phyloP scores from a whole-genome alignment of 2,797 vertebrate species.

The Myotis findleyi region DNA sequence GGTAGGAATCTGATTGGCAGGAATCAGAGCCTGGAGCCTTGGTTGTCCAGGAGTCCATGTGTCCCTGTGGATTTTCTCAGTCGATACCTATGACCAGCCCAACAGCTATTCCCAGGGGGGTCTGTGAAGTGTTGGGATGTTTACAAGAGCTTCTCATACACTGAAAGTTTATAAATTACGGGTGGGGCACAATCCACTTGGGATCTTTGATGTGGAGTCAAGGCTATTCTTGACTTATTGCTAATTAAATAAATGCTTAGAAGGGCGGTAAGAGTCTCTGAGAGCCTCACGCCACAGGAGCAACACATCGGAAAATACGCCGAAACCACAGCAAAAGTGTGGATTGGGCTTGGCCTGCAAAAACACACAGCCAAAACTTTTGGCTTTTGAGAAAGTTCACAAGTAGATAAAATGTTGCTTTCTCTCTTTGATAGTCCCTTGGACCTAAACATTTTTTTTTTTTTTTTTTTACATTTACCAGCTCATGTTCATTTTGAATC shows the following conservation, averaged over 20 bases:
- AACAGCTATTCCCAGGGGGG: not conserved
- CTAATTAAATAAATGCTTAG: not conserved
- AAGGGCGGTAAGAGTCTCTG: not conserved
- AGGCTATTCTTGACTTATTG: not conserved
- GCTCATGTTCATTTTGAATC: not conserved
- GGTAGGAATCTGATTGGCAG: not conserved
- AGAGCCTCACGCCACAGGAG: not conserved
- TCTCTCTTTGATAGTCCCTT: not conserved
- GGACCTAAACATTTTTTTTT: not conserved
- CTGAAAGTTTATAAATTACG: not conserved
- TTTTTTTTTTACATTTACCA: not conserved
- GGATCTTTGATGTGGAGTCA: not conserved
- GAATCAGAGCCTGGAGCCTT: not conserved
- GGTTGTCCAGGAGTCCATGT: no score
- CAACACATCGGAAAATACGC: rapidly evolving
- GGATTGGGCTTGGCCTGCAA: not conserved
- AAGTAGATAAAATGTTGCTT: not conserved
- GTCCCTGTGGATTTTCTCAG: not conserved
- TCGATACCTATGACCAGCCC: not conserved
- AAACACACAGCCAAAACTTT: not conserved
- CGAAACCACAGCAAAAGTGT: not conserved
- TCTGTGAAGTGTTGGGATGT: not conserved
- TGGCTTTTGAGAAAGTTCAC: not conserved
- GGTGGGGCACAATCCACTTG: not conserved
- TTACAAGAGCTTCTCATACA: not conserved